Base-by-base conservation (phyloP, 2,888 invertebrate genomes). In the Amphimallon solstitiale region DNA sequence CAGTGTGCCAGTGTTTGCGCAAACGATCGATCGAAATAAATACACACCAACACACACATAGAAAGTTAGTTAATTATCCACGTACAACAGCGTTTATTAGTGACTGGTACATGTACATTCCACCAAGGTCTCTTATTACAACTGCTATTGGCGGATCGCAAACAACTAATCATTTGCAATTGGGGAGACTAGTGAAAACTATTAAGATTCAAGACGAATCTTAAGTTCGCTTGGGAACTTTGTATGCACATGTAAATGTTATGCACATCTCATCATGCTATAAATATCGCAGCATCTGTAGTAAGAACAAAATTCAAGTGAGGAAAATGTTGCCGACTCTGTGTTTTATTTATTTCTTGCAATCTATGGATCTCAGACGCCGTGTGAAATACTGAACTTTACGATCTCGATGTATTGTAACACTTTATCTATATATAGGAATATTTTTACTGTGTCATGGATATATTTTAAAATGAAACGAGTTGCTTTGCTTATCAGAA, bases 11-110 rank as follows among this genome's bases (percentile, higher is more conserved):
- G 23, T 23, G 40, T 56, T 40, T 38, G 56, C 9, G 38, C 15
- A 51, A 19, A 23, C 23, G 56, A 62, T 49, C 62, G 62, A 62
- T 62, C 38, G 37, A 49, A 49, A 62, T 49, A 49, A 49, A 49
- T 49, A 56, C 40, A 21, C 48, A 40, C 37, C 17, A 2, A 17
- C 40, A 12, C 40, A 12, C n/a, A 56, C 56, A 62, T 40, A 49
- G 15, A 23, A 60, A 62, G 37, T 62, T 48, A 38, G 49, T 62
- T 62, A 62, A 62, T 62, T 61, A 61, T 49, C 35, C 61, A 37
- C 37, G 35, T 61, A 61, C 38, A 61, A 17, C 37, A 29, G 35
- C 49, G 48, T 61, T 61, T 49, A 61, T 61, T 49, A 49, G 37
- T 49, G 48, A 19, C 49, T 15, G 40, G 19, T 15, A 21, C 23